Percentiles rank a stretch among this genome's conserved stretches.
Conservation (phyloP, 2,888 invertebrate species). For the Laspeyria flexula region DNA sequence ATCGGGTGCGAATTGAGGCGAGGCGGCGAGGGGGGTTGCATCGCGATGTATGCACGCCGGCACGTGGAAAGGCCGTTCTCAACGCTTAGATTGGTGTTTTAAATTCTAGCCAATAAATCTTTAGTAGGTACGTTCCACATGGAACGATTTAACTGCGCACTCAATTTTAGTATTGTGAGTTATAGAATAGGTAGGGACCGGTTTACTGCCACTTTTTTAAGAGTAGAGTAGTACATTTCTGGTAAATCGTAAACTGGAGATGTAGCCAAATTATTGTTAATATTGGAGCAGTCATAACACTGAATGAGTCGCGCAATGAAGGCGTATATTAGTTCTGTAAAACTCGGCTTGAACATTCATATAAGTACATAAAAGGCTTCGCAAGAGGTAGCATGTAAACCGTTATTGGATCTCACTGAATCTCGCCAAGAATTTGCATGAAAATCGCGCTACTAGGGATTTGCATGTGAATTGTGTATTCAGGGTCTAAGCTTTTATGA, state of each 20-base stretch:
- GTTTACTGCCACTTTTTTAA: conserved; percentile 3
- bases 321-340: no score
- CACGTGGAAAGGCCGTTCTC: conserved; percentile 25
- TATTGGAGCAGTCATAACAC: no score
- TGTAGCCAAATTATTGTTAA: no score
- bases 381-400: conserved; percentile 25
- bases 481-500: conserved; percentile 32
- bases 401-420: conserved; percentile 39
- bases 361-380: conserved; percentile 15
- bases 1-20: conserved; percentile 32
- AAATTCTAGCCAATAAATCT: conserved; percentile 35
- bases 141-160: conserved; percentile 25
- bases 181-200: neutral
- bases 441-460: conserved; percentile 36
- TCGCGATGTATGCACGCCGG: conserved; percentile 14
- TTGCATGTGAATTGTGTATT: conserved; percentile 42
- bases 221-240: neutral
- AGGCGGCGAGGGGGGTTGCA: conserved; percentile 26
- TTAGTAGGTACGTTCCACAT: conserved; percentile 26
- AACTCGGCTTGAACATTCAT: conserved; percentile 11
- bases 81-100: conserved; percentile 27
- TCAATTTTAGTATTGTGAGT: conserved; percentile 22
- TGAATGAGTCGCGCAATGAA: no score
- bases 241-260: neutral
- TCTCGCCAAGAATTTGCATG: conserved; percentile 38